phyloP scores from a whole-genome alignment of 1,140 invertebrate species.

The Meteorus sp. region DNA sequence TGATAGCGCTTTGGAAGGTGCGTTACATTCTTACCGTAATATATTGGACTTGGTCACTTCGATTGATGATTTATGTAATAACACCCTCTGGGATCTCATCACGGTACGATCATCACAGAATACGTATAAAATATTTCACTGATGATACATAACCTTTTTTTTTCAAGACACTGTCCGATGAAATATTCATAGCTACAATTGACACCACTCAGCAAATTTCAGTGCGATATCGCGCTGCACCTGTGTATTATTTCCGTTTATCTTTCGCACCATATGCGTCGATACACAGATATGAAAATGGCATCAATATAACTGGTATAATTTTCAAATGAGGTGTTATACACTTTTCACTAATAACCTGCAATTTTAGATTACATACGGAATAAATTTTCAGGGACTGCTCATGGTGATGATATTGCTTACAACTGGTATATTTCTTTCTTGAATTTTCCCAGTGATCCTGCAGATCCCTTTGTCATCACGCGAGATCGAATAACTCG shows the following conservation, averaged over 20 bases:
- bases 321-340: background rate
- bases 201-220: conserved; percentile 6
- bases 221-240: background rate
- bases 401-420: conserved; percentile 32
- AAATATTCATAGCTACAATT: too few relatives aligned
- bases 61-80: too few relatives aligned
- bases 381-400: conserved; percentile 29
- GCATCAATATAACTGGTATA: conserved; percentile 25
- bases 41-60: too few relatives aligned
- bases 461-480: conserved; percentile 14
- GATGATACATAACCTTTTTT: background rate
- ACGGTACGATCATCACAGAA: too few relatives aligned
- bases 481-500: conserved; percentile 49
- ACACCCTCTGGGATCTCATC: too few relatives aligned
- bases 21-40: too few relatives aligned
- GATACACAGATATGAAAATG: conserved; percentile 16
- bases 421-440: conserved; percentile 31
- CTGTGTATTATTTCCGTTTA: conserved; percentile 32
- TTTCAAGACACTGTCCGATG: too few relatives aligned
- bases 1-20: too few relatives aligned
- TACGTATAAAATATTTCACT: background rate
- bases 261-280: conserved; percentile 29
- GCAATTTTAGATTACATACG: background rate
- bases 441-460: background rate
- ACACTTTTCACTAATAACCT: background rate